Base-by-base conservation (phyloP, 2,113 vertebrate genomes). In the Antennarius striatus region DNA sequence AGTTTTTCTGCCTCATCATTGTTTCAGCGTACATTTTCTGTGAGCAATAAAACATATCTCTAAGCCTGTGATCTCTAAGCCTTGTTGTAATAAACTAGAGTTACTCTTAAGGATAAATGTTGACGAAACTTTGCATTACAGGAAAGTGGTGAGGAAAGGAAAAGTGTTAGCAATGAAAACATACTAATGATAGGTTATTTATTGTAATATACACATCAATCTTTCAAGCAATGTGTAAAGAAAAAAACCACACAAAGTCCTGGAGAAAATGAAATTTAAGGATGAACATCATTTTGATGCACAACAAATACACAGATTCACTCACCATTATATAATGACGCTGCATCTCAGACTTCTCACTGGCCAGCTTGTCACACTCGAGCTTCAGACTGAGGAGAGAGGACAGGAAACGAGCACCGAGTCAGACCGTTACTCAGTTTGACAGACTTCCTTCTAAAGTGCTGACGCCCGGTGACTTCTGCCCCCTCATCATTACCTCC, bases 241-340 rank as follows among this genome's bases (percentile, higher is more conserved):
- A 14, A 8, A 36, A 11, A 53, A 4, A 45, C 12, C 12, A 42
- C 32, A 60, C n/a, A 52, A 73, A 17, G 62, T 14, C 45, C 29
- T 0, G 22, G 22, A 14, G 47, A 11, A 63, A 56, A 45, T 10
- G 4, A 48, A 42, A 43, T 14, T 58, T 8, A 39, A 15, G 12
- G 4, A 45, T 9, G 56, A 1, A 50, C 39, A 45, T 54, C 0
- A 12, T 30, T 15, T n/a, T 49, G 29, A 4, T 4, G 29, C 12
- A 15, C 6, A 32, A 30, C n/a, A 56, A 28, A 57, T 7, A 63
- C 42, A 53, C 3, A 58, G 39, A 40, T 45, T 63, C 13, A 85
- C 95, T 96, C 85, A 98, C 96, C 96, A 98, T 98, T 87, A 98
- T 96, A 82, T 98, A 98, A 92, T 97, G 96, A 82, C 96, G 95